A percentile compares a stretch with the other conserved stretches of the same genome.
Conservation (phyloP, 2,797 vertebrate species). For the Tolypeutes matacus region DNA sequence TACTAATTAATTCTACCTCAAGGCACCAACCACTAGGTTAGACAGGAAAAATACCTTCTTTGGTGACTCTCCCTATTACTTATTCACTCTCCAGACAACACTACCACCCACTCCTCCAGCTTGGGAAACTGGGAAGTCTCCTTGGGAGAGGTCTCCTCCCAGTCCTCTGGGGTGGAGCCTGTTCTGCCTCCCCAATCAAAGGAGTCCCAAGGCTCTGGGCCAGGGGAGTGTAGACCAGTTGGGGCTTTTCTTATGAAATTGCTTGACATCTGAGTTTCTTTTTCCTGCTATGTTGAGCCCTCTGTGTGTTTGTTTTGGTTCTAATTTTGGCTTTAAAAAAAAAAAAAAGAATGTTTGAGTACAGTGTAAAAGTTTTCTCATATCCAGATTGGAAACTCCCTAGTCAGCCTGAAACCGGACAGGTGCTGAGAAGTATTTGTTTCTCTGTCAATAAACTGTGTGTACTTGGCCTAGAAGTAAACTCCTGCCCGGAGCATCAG, state of each 20-base stretch:
- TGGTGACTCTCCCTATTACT: not conserved
- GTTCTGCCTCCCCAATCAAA: not conserved
- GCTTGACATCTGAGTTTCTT: slow-evolving; percentile 80
- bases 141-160: not conserved
- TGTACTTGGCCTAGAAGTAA: slow-evolving; percentile 50
- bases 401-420: slow-evolving; percentile 81
- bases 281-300: slow-evolving; percentile 53
- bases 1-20: slow-evolving; percentile 60
- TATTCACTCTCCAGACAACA: not conserved
- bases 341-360: slow-evolving; percentile 80
- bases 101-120: not conserved
- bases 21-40: not conserved
- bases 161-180: not conserved
- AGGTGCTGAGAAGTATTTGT: slow-evolving; percentile 77
- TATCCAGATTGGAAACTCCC: slow-evolving; percentile 81
- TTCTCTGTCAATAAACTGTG: slow-evolving; percentile 78
- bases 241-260: slow-evolving; percentile 63
- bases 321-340: slow-evolving; percentile 81
- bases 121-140: not conserved
- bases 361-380: slow-evolving; percentile 78
- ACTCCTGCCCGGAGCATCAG: slow-evolving; percentile 34
- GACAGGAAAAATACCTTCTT: slow-evolving; percentile 34
- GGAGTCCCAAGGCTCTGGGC: not conserved
- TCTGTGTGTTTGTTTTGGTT: slow-evolving; percentile 74
- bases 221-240: not conserved